Conservation (phyloP, 2,888 invertebrate genomes). For the Slavum lentiscoides region DNA sequence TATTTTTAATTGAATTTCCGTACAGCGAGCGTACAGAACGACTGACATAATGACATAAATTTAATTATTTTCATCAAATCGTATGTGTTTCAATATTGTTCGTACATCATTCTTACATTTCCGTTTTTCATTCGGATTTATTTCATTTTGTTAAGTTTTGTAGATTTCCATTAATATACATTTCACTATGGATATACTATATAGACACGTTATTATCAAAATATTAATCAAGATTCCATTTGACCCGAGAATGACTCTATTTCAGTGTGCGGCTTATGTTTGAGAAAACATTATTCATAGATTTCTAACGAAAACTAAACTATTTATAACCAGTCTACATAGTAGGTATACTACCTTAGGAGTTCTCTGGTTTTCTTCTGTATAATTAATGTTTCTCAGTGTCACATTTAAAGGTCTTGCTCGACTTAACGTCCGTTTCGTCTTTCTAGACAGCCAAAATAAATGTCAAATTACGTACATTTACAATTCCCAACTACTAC, state of each 20-base stretch:
- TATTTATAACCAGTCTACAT: slow-evolving; percentile 7
- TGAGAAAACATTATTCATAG: slow-evolving; percentile 15
- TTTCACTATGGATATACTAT: not conserved
- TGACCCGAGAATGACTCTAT: not conserved
- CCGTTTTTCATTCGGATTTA: not conserved
- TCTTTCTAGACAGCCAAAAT: not conserved
- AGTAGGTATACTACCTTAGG: not conserved
- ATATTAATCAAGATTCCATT: not conserved
- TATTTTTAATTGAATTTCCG: too few relatives aligned
- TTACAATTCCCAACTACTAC: not conserved
- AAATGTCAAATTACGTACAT: not conserved
- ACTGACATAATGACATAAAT: too few relatives aligned
- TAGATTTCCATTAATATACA: not conserved
- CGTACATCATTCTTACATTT: too few relatives aligned
- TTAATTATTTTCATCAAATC: too few relatives aligned
- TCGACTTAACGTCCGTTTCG: slow-evolving; percentile 23
- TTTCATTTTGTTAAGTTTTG: not conserved
- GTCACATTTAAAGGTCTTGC: slow-evolving; percentile 13
- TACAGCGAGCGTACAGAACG: too few relatives aligned
- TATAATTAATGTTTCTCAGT: slow-evolving; percentile 29
- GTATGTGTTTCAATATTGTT: too few relatives aligned
- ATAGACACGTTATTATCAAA: not conserved
- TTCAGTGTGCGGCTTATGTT: not conserved
- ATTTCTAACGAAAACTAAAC: slow-evolving; percentile 7
- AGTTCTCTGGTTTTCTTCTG: not conserved